phyloP scores from a whole-genome alignment of 2,113 vertebrate genomes.

The Oriolus oriolus region DNA sequence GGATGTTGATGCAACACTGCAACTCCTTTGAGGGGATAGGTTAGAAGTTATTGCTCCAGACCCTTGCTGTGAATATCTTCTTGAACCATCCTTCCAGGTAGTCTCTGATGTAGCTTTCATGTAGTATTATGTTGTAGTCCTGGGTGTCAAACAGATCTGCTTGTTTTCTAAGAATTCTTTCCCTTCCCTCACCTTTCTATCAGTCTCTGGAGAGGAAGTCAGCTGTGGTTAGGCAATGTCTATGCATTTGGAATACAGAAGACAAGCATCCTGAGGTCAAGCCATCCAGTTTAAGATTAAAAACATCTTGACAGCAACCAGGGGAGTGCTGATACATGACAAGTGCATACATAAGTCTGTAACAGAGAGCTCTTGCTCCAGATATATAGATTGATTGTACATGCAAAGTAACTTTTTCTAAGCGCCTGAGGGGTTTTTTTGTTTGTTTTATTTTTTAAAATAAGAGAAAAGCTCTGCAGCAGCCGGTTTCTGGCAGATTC shows the following conservation, averaged over 20 bases:
- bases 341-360: not conserved
- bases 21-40: not conserved
- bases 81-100: not conserved
- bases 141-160: not conserved
- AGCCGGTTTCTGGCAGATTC: not conserved
- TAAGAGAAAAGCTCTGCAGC: not conserved
- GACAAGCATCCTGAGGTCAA: not conserved
- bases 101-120: not conserved
- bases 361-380: not conserved
- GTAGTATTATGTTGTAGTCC: not conserved
- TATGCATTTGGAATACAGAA: not conserved
- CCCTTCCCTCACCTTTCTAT: not conserved
- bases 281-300: not conserved
- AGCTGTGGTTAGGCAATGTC: not conserved
- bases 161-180: not conserved
- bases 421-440: fast-evolving
- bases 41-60: not conserved
- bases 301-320: not conserved
- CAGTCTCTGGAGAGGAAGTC: not conserved
- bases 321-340: not conserved
- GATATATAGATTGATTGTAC: not conserved
- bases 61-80: not conserved
- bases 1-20: not conserved
- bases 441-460: not conserved
- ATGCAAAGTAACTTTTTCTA: not conserved